Conservation (phyloP, 2,797 vertebrate genomes). For the Pangasius larnaudii region DNA sequence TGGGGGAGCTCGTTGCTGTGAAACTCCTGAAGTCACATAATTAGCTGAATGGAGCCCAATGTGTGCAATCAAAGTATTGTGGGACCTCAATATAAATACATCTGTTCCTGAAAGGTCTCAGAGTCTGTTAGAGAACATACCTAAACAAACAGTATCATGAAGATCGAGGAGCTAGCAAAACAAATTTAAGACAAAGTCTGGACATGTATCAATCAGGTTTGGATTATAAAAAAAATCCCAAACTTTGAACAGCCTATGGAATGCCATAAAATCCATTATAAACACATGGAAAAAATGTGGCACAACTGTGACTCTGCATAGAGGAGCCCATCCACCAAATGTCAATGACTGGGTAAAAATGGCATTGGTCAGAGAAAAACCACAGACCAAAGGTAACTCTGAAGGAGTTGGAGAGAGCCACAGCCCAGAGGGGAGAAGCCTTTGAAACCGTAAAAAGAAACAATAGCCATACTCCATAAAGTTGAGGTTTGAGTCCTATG, state of each 20-base stretch:
- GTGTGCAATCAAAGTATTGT: background rate
- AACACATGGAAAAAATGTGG: background rate
- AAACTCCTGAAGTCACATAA: background rate
- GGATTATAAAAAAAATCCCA: background rate
- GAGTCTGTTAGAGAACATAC: background rate
- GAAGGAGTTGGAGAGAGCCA: background rate
- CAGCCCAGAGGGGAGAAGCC: background rate
- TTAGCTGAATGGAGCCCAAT: background rate
- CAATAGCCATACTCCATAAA: background rate
- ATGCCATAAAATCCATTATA: background rate
- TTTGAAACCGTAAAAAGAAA: background rate
- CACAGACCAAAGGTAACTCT: background rate
- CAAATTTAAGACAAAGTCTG: background rate
- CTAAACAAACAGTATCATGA: background rate
- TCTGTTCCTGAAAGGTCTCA: background rate
- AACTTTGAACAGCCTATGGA: background rate
- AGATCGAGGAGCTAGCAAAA: background rate
- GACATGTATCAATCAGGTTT: background rate
- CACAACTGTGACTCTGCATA: background rate
- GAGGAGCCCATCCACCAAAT: background rate
- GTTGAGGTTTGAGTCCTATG: background rate
- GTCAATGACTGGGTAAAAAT: background rate
- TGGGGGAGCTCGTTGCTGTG: background rate
- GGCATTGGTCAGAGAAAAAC: background rate
- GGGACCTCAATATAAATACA: background rate